phyloP scores from a whole-genome alignment of 2,888 invertebrate genomes.

The Mellilla xanthometata region DNA sequence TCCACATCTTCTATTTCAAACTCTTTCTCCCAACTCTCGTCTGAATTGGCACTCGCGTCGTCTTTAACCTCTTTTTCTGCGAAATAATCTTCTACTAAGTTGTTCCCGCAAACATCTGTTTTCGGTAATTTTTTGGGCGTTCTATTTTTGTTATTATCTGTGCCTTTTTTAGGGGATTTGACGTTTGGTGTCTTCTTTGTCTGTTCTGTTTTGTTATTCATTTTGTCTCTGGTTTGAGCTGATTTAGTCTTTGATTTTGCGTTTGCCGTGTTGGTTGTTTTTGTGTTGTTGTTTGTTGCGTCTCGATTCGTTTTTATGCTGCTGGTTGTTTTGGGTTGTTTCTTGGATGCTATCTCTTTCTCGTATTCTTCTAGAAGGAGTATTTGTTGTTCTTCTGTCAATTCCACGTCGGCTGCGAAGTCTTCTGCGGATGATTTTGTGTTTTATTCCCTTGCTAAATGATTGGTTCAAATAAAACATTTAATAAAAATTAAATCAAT shows the following conservation, averaged over 20 bases:
- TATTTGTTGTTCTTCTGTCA: conserved; percentile 88
- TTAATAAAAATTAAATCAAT: no score
- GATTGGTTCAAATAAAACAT: no score
- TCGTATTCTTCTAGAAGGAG: conserved; percentile 87
- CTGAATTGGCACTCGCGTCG: conserved; percentile 76
- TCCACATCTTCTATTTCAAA: conserved; percentile 78
- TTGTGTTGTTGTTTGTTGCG: conserved; percentile 60
- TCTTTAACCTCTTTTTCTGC: conserved; percentile 71
- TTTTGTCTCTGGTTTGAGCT: conserved; percentile 54
- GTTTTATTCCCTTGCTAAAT: no score
- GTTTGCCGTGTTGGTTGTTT: conserved; percentile 45
- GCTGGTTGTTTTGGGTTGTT: conserved; percentile 53
- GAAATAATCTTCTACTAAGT: conserved; percentile 79
- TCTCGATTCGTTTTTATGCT: no score
- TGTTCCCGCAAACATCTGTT: conserved; percentile 72
- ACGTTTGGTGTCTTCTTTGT: neutral
- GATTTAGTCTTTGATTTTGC: conserved; percentile 40
- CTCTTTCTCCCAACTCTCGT: conserved; percentile 84
- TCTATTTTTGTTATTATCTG: conserved; percentile 48
- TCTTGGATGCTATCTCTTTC: conserved; percentile 80
- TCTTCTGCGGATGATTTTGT: conserved; percentile 74
- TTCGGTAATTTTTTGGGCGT: conserved; percentile 61
- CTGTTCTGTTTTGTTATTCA: conserved; percentile 40
- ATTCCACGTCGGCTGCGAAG: conserved; percentile 84
- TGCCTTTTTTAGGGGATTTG: conserved; percentile 23